A percentile compares a stretch with the other conserved stretches of the same genome.
Evolutionary conservation across 2,888 invertebrate genomes (phyloP).

Genomic region (Ligdia adustata): DNA sequence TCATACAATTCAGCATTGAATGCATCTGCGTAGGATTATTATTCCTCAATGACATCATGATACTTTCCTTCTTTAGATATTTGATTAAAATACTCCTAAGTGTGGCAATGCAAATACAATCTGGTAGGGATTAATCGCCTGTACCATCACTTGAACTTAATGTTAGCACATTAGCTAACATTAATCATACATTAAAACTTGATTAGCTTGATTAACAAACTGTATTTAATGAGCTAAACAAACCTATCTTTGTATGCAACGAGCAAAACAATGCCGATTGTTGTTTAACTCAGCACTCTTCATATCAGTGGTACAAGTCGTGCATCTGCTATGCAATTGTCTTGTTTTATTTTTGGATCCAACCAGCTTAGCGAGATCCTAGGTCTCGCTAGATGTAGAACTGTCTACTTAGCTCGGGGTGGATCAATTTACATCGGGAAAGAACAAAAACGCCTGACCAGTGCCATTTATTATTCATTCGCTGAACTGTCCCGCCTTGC

Average conservation of each 20-base stretch:
- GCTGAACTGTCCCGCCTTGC: slow-evolving; percentile 52
- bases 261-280: slow-evolving; percentile 52
- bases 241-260: slow-evolving; percentile 27
- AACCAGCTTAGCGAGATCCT: slow-evolving; percentile 54
- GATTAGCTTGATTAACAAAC: slow-evolving; percentile 26
- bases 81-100: background rate
- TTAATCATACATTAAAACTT: no score
- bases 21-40: slow-evolving; percentile 37
- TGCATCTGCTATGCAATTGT: slow-evolving; percentile 68
- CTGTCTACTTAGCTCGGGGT: slow-evolving; percentile 41
- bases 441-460: slow-evolving; percentile 48
- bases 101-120: background rate
- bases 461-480: slow-evolving; percentile 63
- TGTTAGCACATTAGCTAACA: slow-evolving; percentile 2
- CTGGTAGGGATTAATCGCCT: background rate
- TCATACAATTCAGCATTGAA: slow-evolving; percentile 26
- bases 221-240: slow-evolving; percentile 36
- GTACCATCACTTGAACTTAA: no score
- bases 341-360: slow-evolving; percentile 70
- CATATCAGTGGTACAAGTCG: slow-evolving; percentile 43
- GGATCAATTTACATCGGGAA: slow-evolving; percentile 63
- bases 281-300: slow-evolving; percentile 44
- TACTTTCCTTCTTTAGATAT: slow-evolving; percentile 9
- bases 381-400: slow-evolving; percentile 12
- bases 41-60: slow-evolving; percentile 42